These are phyloP conservation scores for Harpalus rufipes DNA, from an alignment of 2,888 invertebrate genomes.

Conservation along the genomic window DNA sequence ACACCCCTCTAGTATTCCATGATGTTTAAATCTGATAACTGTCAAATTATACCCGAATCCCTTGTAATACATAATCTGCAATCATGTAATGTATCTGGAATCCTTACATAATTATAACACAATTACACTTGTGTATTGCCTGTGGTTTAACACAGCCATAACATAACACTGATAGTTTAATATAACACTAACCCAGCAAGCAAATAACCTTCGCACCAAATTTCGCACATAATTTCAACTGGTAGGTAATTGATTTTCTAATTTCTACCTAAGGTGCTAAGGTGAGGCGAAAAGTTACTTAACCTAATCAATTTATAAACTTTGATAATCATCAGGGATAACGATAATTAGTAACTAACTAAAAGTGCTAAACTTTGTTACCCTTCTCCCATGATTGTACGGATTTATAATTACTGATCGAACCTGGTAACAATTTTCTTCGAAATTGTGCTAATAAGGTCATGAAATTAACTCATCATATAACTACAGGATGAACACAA, in stretches of 20 bases:
- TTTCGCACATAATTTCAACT: background rate
- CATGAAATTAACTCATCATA: too few relatives aligned
- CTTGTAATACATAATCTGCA: background rate
- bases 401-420: constrained; percentile 12
- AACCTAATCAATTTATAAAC: constrained; percentile 35
- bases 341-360: constrained; percentile 21
- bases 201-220: background rate
- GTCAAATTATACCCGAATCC: too few relatives aligned
- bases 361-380: constrained; percentile 15
- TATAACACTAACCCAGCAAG: background rate
- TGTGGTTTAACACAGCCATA: background rate
- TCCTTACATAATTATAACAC: background rate
- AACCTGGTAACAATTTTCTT: background rate
- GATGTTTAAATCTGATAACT: background rate
- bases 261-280: constrained; percentile 22
- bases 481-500: too few relatives aligned
- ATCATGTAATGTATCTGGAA: background rate
- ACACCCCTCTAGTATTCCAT: too few relatives aligned
- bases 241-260: constrained; percentile 26
- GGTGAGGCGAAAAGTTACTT: constrained; percentile 11
- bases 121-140: background rate
- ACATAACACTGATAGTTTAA: background rate
- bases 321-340: constrained; percentile 33
- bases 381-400: background rate
- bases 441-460: background rate